Base-by-base conservation (phyloP, 2,113 vertebrate genomes). In the Indicator maculatus region DNA sequence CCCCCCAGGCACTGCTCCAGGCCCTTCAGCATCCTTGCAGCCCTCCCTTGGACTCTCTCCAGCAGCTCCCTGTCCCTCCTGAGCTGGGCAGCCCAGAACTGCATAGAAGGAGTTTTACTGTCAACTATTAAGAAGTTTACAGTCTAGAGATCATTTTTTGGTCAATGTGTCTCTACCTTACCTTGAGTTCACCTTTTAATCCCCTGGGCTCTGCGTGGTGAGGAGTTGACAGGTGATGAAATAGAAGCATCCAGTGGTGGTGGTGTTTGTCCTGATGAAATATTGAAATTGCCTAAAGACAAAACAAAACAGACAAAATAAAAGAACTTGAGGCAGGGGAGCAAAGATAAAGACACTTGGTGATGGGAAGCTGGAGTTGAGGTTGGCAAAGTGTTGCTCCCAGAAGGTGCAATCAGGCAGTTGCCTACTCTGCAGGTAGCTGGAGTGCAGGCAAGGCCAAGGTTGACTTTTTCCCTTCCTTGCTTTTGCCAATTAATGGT, bases 251-350 rank as follows among this genome's bases (percentile, higher is more conserved):
- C 65, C 36, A 86, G 45, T 72, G 24, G 73, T 95, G 36, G 88
- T 95, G 36, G 89, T 95, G 53, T 75, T 96, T 86, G 79, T 58
- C 16, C 12, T 66, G 17, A 70, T 93, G 45, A 94, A 95, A 86
- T 88, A 94, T 90, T 96, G 85, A 95, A 63, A 65, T 84, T 80
- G 50, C 59, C 88, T 90, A 28, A 75, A 86, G 90, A 55, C 24
- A 75, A 59, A 45, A 2, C 4, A 33, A 66, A 61, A 65, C 50
- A 39, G 2, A 5, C n/a, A 36, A 36, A 36, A 36, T 8, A 70
- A 61, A 64, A 53, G 3, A 65, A 39, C 50, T n/a, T 36, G 45
- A 66, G 21, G 12, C n/a, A 47, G 36, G 8, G 91, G 41, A 23
- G 21, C 9, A 52, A 23, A 52, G 50, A 12, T 11, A 72, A 73